Conservation (phyloP, 53 echinoderm and acorn worm species). For the Pentamera pediparva region DNA sequence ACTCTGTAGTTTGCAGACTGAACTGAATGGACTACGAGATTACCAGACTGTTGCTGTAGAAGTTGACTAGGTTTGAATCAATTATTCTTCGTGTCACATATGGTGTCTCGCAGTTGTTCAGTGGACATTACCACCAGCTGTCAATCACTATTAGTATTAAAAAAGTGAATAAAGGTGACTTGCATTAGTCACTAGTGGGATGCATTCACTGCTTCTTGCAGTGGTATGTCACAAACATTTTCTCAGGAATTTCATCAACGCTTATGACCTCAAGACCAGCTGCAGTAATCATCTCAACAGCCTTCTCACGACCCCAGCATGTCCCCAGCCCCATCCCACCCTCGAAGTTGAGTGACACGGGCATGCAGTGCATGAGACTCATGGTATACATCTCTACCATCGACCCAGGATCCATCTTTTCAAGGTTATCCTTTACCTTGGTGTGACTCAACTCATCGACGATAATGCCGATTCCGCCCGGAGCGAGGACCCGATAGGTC, state of each 20-base stretch:
- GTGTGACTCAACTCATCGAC: neutral
- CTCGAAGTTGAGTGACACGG: constrained; percentile 35
- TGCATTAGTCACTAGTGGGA: too few species aligned
- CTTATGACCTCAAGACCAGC: constrained; percentile 42
- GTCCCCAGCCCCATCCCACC: constrained; percentile 60
- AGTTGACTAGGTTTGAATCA: too few species aligned
- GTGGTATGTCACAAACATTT: too few species aligned
- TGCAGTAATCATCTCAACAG: constrained; percentile 43
- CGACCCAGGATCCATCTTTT: neutral
- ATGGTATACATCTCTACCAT: neutral
- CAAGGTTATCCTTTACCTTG: neutral
- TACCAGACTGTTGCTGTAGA: too few species aligned
- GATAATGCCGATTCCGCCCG: neutral
- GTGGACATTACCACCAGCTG: too few species aligned
- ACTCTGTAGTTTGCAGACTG: too few species aligned
- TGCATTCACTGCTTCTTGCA: too few species aligned
- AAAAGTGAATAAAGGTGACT: neutral
- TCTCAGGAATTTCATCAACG: too few species aligned
- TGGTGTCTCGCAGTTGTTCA: too few species aligned
- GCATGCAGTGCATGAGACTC: constrained; percentile 64
- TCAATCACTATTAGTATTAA: too few species aligned
- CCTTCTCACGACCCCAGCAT: constrained; percentile 59
- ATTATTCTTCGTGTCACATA: too few species aligned
- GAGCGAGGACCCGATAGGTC: neutral
- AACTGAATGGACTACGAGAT: too few species aligned